These are phyloP conservation scores for Rhimphoctona megacephalus DNA, from an alignment of 2,888 invertebrate genomes.

Conservation along the genomic window DNA sequence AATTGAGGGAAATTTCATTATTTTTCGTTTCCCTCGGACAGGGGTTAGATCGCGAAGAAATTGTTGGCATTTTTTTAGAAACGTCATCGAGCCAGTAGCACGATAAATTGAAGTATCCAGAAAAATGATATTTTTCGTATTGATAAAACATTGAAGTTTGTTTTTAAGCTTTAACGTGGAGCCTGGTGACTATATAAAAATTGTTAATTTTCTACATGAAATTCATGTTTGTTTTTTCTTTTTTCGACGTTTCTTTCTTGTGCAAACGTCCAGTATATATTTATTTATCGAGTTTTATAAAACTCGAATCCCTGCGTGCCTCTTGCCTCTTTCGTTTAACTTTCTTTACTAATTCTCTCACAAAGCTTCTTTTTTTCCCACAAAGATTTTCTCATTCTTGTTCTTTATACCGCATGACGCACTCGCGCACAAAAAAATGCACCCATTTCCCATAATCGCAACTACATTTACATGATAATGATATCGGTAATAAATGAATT, in stretches of 20 bases:
- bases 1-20: background rate
- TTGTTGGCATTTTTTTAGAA: background rate
- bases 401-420: slow-evolving; percentile 44
- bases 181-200: background rate
- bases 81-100: background rate
- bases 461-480: slow-evolving; percentile 63
- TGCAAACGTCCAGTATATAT: background rate
- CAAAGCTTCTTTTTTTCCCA: background rate
- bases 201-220: background rate
- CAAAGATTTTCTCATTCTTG: slow-evolving; percentile 13
- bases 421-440: slow-evolving; percentile 45
- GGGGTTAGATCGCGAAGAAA: background rate
- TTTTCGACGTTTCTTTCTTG: background rate
- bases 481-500: slow-evolving; percentile 61
- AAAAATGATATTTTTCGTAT: background rate
- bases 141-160: background rate
- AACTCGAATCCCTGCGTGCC: slow-evolving; percentile 8
- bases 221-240: background rate
- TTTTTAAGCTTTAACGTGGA: slow-evolving; percentile 4
- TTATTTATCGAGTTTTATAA: background rate
- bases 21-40: background rate
- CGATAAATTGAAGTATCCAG: background rate
- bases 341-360: background rate
- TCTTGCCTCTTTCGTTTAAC: background rate
- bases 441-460: slow-evolving; percentile 55